These are phyloP conservation scores for Argentina silus DNA, from an alignment of 2,797 vertebrate genomes.

Conservation along the genomic window DNA sequence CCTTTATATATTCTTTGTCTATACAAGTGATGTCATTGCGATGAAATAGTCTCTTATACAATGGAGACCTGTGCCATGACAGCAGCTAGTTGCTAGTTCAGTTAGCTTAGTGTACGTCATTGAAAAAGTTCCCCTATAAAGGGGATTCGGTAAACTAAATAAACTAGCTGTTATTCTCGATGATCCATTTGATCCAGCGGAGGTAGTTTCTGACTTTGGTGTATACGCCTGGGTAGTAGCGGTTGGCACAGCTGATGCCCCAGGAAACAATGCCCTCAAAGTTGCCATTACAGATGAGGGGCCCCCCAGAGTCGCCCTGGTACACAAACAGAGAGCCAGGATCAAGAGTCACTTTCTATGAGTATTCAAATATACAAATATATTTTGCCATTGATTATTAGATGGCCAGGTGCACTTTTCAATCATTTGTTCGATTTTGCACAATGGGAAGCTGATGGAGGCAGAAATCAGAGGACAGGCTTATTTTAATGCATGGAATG, in stretches of 20 bases:
- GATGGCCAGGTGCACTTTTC: not conserved
- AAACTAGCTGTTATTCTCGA: slow-evolving; percentile 37
- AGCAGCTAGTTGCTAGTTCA: not conserved
- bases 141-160: not conserved
- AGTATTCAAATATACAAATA: not conserved
- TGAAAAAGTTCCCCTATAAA: slow-evolving; percentile 1
- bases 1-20: no score
- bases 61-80: not conserved
- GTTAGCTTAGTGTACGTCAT: slow-evolving; percentile 13
- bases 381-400: not conserved
- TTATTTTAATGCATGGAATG: not conserved
- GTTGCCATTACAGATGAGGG: slow-evolving; percentile 74
- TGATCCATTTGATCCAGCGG: slow-evolving; percentile 71
- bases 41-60: no score
- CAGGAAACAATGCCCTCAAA: slow-evolving; percentile 83
- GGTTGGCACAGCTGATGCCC: slow-evolving; percentile 78
- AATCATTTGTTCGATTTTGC: not conserved
- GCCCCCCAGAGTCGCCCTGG: slow-evolving; percentile 84
- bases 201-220: slow-evolving; percentile 77
- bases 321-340: slow-evolving; percentile 4
- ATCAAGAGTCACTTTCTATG: no score
- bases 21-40: no score
- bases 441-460: not conserved
- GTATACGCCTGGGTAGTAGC: slow-evolving; percentile 80
- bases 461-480: not conserved